Percentiles rank a stretch among this genome's conserved stretches.
Conservation (phyloP, 1,140 invertebrate genomes). For the Tribolium madens region DNA sequence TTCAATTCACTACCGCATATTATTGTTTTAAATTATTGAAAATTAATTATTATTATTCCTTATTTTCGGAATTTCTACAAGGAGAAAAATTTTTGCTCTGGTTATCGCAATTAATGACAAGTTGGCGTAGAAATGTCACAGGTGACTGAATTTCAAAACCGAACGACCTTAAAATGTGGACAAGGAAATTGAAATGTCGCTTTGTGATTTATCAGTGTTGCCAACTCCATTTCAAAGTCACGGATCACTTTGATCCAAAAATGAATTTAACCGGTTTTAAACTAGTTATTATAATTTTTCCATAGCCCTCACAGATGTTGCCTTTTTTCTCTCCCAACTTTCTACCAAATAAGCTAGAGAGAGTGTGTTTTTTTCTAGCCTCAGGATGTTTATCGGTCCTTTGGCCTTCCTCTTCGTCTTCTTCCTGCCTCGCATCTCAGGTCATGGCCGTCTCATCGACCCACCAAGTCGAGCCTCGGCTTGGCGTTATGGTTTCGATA, state of each 20-base stretch:
- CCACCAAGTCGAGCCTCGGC: conserved; percentile 87
- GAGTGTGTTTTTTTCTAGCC: not conserved
- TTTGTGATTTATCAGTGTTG: not conserved
- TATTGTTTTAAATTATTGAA: not conserved
- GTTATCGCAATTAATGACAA: not conserved
- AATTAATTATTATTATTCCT: not conserved
- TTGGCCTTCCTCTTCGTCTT: not conserved
- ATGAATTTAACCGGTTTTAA: no score
- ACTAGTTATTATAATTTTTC: no score
- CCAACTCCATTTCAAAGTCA: no score
- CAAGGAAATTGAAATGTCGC: not conserved
- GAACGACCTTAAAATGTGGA: not conserved
- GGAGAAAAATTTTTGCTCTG: not conserved
- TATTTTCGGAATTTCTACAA: not conserved
- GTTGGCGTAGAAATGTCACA: not conserved
- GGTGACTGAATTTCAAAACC: not conserved
- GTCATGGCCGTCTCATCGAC: conserved; percentile 85
- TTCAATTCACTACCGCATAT: not conserved
- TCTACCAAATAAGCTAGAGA: not conserved
- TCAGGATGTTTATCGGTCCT: not conserved
- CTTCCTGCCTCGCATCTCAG: conserved; percentile 51
- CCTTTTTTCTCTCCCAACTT: not conserved
- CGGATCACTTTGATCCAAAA: no score
- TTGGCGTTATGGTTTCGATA: conserved; percentile 83
- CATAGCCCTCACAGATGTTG: no score